Percentiles rank a stretch among this genome's conserved stretches.
These are phyloP conservation scores for Subacronicta megacephala DNA, from an alignment of 2,888 invertebrate genomes.

Conservation along the genomic window DNA sequence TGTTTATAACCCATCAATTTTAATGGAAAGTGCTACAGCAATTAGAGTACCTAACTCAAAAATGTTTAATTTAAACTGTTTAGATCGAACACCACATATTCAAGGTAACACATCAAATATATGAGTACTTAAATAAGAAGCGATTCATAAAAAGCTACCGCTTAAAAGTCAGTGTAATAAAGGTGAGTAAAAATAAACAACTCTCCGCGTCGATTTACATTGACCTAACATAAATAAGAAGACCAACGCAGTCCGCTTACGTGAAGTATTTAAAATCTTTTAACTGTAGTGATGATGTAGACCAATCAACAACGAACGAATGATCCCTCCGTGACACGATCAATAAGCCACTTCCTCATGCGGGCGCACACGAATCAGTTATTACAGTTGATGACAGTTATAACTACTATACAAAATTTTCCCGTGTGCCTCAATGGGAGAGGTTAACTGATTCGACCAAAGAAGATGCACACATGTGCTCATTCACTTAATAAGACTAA, in stretches of 20 bases:
- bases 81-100: constrained; percentile 26
- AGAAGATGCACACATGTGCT: constrained; percentile 72
- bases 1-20: constrained; percentile 69
- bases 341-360: constrained; percentile 87
- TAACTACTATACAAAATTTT: constrained; percentile 78
- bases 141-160: constrained; percentile 27
- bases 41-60: constrained; percentile 58
- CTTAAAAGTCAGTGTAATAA: constrained; percentile 35
- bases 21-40: constrained; percentile 62
- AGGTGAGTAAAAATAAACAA: constrained; percentile 62
- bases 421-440: constrained; percentile 80
- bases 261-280: constrained; percentile 57
- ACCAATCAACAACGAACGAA: constrained; percentile 68
- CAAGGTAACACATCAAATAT: constrained; percentile 29
- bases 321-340: constrained; percentile 77
- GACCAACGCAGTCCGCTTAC: constrained; percentile 63
- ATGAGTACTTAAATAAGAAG: constrained; percentile 17
- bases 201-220: constrained; percentile 48
- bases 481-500: constrained; percentile 78
- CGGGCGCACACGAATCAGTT: constrained; percentile 81
- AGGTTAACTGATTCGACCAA: constrained; percentile 85
- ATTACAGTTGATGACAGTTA: constrained; percentile 84
- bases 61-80: constrained; percentile 48
- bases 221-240: constrained; percentile 62
- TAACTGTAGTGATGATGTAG: constrained; percentile 65